Percentiles rank a stretch among this genome's conserved stretches.
phyloP scores from a whole-genome alignment of 2,113 vertebrate genomes.

The Megaceryle torquata region DNA sequence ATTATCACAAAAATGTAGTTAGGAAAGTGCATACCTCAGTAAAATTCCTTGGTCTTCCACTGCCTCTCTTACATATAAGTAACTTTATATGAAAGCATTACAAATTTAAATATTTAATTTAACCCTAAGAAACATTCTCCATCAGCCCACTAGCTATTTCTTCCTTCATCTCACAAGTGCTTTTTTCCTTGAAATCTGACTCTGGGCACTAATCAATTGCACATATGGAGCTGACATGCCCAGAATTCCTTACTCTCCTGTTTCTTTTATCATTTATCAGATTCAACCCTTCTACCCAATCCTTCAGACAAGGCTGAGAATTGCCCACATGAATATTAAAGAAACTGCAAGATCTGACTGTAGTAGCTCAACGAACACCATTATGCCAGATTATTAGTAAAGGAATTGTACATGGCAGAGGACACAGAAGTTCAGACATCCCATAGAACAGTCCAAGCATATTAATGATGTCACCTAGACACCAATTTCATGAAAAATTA shows the following conservation, averaged over 20 bases:
- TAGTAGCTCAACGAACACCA: background rate
- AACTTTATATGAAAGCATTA: background rate
- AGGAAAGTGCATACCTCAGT: background rate
- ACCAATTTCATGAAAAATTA: background rate
- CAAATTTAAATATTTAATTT: background rate
- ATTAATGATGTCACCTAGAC: background rate
- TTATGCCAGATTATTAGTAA: background rate
- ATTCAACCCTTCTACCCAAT: background rate
- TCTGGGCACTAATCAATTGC: background rate
- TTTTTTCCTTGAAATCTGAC: background rate
- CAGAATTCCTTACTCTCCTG: background rate
- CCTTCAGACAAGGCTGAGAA: background rate
- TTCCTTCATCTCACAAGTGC: background rate
- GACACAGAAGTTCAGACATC: background rate
- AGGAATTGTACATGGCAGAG: background rate
- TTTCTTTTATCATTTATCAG: background rate
- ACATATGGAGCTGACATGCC: background rate
- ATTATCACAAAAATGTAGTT: background rate
- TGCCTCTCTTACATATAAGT: background rate
- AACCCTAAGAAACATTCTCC: background rate
- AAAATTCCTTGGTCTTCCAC: background rate
- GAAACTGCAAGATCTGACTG: background rate
- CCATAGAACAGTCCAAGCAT: background rate
- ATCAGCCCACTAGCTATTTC: background rate
- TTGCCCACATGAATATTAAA: background rate